Conservation (phyloP, 1,140 invertebrate genomes). For the Vanessa tameamea region DNA sequence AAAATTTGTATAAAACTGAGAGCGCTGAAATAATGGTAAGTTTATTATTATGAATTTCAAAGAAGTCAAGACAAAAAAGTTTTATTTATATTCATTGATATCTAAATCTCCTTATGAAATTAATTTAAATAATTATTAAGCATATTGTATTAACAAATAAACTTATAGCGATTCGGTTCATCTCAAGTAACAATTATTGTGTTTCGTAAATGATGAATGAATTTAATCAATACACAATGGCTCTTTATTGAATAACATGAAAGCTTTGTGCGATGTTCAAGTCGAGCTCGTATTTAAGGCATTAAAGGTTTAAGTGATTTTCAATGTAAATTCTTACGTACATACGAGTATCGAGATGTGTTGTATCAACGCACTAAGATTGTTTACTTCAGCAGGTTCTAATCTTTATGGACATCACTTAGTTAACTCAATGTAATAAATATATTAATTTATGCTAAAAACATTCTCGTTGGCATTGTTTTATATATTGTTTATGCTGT, state of each 20-base stretch:
- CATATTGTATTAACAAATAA: too few relatives aligned
- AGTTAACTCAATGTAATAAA: slow-evolving; percentile 22
- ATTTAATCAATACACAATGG: too few relatives aligned
- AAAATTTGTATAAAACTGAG: too few relatives aligned
- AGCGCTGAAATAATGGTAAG: too few relatives aligned
- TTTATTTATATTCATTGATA: too few relatives aligned
- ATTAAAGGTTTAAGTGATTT: neutral
- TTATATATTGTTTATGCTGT: neutral
- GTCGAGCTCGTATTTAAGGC: neutral
- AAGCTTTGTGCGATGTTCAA: neutral
- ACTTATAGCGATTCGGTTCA: too few relatives aligned
- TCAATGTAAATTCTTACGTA: neutral
- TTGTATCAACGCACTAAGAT: neutral
- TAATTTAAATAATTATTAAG: too few relatives aligned
- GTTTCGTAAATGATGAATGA: too few relatives aligned
- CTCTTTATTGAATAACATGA: neutral
- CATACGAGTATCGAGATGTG: neutral
- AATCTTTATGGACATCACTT: slow-evolving; percentile 27
- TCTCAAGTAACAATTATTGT: too few relatives aligned
- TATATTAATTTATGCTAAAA: slow-evolving; percentile 27
- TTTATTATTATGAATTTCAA: too few relatives aligned
- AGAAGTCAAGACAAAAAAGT: too few relatives aligned
- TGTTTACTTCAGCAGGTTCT: slow-evolving; percentile 14
- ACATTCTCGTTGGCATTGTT: slow-evolving; percentile 15
- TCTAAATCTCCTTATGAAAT: too few relatives aligned